Base-by-base conservation (phyloP, 2,113 vertebrate genomes). In the Dermatemys mawii region DNA sequence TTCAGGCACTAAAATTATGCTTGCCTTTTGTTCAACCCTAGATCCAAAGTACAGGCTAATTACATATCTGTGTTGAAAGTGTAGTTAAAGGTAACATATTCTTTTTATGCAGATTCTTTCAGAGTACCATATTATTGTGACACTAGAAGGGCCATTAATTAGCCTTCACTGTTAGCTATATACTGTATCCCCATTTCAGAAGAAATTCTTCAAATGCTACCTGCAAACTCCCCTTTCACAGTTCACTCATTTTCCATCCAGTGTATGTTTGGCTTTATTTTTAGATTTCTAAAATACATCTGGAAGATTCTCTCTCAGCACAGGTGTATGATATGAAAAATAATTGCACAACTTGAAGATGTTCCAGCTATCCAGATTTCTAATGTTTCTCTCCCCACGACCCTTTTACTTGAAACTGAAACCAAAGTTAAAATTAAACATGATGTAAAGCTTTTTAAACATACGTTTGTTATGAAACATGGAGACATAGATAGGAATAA, bases 341-440 rank as follows among this genome's bases (percentile, higher is more conserved):
- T 67, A 67, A 67, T n/a, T n/a, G 16, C 7, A 4, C 60, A 67
- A n/a, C 32, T n/a, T 67, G 8, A 32, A n/a, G 60, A 67, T 67
- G 35, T 26, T 92, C 79, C 63, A 96, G 46, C 70, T 96, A 48
- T 67, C 86, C 81, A 38, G 5, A 85, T 82, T 83, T 79, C 87
- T n/a, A 75, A 0, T 54, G 73, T 44, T 32, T 11, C 48, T 92
- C 79, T 88, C 60, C 32, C 76, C 8, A 78, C 11, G 19, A 16
- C 8, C 35, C 3, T 63, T 46, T 92, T 24, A 35, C 73, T 91
- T 91, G 78, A 53, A 11, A 38, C 24, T 87, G 32, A 92, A 97
- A 63, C 1, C 70, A 38, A 21, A 16, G 21, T 78, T 75, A 49
- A 57, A 92, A 92, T 50, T 60, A 6, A 27, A 81, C 14, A n/a